phyloP scores from a whole-genome alignment of 2,888 invertebrate genomes.

The Drosophila fungiperda region DNA sequence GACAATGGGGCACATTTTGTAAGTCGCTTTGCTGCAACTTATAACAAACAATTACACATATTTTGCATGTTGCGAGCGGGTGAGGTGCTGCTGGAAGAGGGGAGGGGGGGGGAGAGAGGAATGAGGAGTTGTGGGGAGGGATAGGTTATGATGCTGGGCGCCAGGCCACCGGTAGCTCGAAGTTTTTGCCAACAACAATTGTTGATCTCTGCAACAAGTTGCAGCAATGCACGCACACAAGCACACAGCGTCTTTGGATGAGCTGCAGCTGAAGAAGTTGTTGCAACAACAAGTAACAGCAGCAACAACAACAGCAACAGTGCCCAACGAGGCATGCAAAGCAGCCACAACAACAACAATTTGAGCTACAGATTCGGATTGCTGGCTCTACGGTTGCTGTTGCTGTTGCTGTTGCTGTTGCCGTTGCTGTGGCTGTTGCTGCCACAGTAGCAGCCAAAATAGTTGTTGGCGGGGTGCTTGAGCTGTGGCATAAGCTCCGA shows the following conservation, averaged over 20 bases:
- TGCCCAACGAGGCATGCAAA: constrained; percentile 79
- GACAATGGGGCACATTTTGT: constrained; percentile 83
- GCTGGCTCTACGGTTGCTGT: constrained; percentile 18
- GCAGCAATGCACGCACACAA: constrained; percentile 48
- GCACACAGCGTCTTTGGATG: constrained; percentile 48
- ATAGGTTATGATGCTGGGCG: constrained; percentile 43
- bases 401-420: constrained; percentile 45
- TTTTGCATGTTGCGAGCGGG: constrained; percentile 65
- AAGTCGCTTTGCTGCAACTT: constrained; percentile 72
- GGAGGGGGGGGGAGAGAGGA: not conserved
- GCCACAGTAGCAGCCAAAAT: constrained; percentile 77
- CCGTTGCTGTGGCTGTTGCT: constrained; percentile 36
- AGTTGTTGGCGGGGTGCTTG: constrained; percentile 48
- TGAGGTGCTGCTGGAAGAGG: constrained; percentile 20
- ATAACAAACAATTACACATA: constrained; percentile 81
- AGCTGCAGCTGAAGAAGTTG: constrained; percentile 76
- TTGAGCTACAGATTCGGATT: constrained; percentile 6
- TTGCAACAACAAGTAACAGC: constrained; percentile 71
- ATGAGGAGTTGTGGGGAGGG: constrained; percentile 12
- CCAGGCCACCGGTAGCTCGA: constrained; percentile 59
- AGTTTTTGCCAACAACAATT: constrained; percentile 72
- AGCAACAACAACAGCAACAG: constrained; percentile 67
- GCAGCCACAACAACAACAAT: constrained; percentile 47
- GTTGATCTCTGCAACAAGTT: constrained; percentile 71
- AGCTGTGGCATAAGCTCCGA: constrained; percentile 2